Evolutionary conservation across 2,113 vertebrate genomes (phyloP).

Genomic region (Ahaetulla prasina): DNA sequence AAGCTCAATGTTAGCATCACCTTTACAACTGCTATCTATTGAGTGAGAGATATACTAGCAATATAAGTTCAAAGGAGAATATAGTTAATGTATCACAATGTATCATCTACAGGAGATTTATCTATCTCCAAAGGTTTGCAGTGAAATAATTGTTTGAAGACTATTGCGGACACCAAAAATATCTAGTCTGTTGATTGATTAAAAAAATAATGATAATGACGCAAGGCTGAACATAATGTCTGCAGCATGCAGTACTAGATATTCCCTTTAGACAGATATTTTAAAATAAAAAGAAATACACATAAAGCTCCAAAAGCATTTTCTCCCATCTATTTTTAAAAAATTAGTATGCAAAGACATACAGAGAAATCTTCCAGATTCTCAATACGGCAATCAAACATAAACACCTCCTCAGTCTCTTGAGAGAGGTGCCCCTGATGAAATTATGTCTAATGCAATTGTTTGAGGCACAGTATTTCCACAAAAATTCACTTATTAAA

Average conservation of each 20-base stretch:
- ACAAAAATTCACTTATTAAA: background rate
- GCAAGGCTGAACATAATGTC: background rate
- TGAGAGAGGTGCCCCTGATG: background rate
- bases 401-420: background rate
- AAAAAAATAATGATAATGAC: background rate
- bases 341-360: background rate
- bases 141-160: constrained; percentile 27
- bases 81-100: background rate
- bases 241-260: background rate
- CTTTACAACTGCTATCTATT: background rate
- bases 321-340: background rate
- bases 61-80: background rate
- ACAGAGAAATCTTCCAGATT: background rate
- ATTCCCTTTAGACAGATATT: background rate
- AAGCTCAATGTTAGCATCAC: background rate
- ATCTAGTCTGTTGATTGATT: background rate
- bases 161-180: background rate
- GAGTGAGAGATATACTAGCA: background rate
- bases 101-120: constrained; percentile 35
- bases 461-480: background rate
- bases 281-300: background rate
- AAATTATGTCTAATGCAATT: background rate
- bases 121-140: constrained; percentile 23
- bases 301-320: background rate
- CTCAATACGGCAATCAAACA: background rate